Evolutionary conservation across 2,113 vertebrate genomes (phyloP).

Genomic region (Lontra canadensis): DNA sequence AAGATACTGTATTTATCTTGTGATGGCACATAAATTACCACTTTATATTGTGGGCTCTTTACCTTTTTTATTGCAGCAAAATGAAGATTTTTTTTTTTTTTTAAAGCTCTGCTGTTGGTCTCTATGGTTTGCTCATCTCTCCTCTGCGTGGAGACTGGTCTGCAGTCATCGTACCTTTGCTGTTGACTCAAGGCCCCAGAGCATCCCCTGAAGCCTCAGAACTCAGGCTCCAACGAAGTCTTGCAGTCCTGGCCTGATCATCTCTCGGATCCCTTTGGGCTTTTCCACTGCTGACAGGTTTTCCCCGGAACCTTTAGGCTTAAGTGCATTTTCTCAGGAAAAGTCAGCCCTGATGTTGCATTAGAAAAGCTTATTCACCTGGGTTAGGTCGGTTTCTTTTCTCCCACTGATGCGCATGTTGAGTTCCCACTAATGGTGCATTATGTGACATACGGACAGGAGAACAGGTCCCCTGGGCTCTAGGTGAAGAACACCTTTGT

Average conservation of each 20-base stretch:
- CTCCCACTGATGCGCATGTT: background rate
- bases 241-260: background rate
- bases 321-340: conserved; percentile 30
- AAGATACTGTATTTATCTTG: background rate
- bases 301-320: background rate
- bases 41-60: background rate
- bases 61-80: background rate
- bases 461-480: background rate
- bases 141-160: background rate
- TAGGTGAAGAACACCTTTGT: background rate
- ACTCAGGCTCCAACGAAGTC: background rate
- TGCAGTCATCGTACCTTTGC: background rate
- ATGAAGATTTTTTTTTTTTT: background rate
- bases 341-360: background rate
- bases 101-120: too few relatives aligned
- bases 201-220: background rate
- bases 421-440: background rate
- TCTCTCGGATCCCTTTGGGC: background rate
- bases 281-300: background rate
- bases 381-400: background rate
- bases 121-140: background rate
- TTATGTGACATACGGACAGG: background rate
- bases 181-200: background rate
- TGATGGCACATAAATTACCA: background rate
- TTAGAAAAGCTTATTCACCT: background rate